phyloP scores from a whole-genome alignment of 2,888 invertebrate genomes.

The Thumatha senex region DNA sequence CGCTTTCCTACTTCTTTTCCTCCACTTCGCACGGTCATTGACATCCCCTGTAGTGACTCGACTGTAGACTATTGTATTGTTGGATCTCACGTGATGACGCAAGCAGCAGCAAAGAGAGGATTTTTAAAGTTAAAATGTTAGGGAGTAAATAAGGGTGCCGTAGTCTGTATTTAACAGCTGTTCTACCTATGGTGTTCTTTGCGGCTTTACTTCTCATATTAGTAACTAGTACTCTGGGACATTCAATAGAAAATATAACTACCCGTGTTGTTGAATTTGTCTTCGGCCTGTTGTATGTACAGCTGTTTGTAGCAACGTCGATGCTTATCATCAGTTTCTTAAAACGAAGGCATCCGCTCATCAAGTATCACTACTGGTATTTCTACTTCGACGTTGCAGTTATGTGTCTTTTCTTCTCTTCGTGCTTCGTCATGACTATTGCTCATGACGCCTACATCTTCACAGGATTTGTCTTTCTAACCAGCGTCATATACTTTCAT shows the following conservation, averaged over 20 bases:
- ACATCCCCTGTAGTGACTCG: too few species aligned
- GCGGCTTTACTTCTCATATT: constrained; percentile 49
- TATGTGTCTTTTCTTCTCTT: constrained; percentile 47
- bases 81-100: too few species aligned
- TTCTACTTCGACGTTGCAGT: constrained; percentile 50
- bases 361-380: constrained; percentile 59
- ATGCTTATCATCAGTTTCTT: constrained; percentile 52
- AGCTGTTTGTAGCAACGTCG: constrained; percentile 58
- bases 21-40: too few species aligned
- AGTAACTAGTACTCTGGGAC: constrained; percentile 35
- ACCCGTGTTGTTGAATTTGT: constrained; percentile 53
- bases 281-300: constrained; percentile 55
- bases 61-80: too few species aligned
- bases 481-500: constrained; percentile 46
- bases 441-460: constrained; percentile 43
- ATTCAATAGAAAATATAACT: constrained; percentile 34
- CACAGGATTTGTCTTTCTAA: constrained; percentile 36
- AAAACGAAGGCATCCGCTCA: constrained; percentile 44
- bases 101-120: too few species aligned
- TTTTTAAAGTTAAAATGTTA: too few species aligned
- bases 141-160: too few species aligned
- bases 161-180: too few species aligned
- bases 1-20: too few species aligned
- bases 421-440: constrained; percentile 48
- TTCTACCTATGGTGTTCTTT: constrained; percentile 61